Percentiles rank a stretch among this genome's conserved stretches.
phyloP scores from a whole-genome alignment of 2,888 invertebrate genomes.

The Lasioglossum pauxillum region DNA sequence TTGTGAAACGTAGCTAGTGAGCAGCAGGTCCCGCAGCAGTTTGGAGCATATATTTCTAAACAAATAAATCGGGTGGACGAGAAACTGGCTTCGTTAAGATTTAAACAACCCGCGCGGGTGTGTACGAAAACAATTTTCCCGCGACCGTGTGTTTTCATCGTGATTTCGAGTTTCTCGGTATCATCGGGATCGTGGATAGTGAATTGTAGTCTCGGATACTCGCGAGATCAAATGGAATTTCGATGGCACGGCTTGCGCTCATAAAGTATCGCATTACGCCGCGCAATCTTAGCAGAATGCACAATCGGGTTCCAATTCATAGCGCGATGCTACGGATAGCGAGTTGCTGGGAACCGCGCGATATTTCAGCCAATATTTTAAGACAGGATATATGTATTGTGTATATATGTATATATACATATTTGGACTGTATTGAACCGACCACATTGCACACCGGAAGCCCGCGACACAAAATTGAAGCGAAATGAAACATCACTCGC shows the following conservation, averaged over 20 bases:
- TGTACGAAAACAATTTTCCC: constrained; percentile 14
- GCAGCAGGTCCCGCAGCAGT: neutral
- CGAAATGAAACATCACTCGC: constrained; percentile 19
- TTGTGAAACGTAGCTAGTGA: neutral
- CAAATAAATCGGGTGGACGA: constrained; percentile 21
- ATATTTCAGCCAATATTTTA: constrained; percentile 7
- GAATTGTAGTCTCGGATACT: constrained; percentile 30
- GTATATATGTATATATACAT: neutral
- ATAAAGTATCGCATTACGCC: constrained; percentile 42
- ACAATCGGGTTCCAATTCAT: constrained; percentile 40
- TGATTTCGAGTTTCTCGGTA: constrained; percentile 22
- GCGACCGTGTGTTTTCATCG: neutral
- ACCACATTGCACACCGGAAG: no score
- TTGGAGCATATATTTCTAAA: neutral
- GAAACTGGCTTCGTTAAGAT: constrained; percentile 37
- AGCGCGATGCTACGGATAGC: constrained; percentile 17
- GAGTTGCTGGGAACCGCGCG: constrained; percentile 23
- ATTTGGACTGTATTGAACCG: neutral
- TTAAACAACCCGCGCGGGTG: constrained; percentile 30
- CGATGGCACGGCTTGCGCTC: constrained; percentile 33
- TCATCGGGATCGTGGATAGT: constrained; percentile 15
- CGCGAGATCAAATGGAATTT: constrained; percentile 43
- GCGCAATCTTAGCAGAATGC: constrained; percentile 29
- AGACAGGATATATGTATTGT: neutral
- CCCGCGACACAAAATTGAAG: neutral